Evolutionary conservation across 1,140 invertebrate species (phyloP).

Genomic region (Drosophila suzukii): DNA sequence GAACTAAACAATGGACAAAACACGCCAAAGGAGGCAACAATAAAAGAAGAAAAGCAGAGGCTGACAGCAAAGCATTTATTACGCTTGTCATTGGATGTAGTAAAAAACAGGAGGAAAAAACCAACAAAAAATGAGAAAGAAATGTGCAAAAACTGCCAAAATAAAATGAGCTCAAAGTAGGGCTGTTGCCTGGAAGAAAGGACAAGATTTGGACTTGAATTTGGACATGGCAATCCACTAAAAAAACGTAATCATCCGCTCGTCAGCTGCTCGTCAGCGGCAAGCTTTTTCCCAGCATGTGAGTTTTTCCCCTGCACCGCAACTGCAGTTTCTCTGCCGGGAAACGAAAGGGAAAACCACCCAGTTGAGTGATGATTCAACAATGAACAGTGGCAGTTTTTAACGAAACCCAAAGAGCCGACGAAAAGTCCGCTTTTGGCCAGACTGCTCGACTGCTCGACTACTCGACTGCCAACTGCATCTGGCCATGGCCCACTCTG

Average conservation of each 20-base stretch:
- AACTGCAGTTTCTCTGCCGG: slow-evolving; percentile 29
- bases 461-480: slow-evolving; percentile 61
- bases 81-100: slow-evolving; percentile 76
- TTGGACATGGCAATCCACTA: slow-evolving; percentile 56
- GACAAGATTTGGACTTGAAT: slow-evolving; percentile 19
- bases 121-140: slow-evolving; percentile 55
- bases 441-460: not conserved
- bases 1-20: slow-evolving; percentile 71
- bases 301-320: slow-evolving; percentile 24
- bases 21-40: slow-evolving; percentile 72
- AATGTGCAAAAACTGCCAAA: slow-evolving; percentile 52
- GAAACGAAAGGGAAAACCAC: slow-evolving; percentile 2
- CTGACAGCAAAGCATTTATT: slow-evolving; percentile 82
- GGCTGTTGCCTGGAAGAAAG: slow-evolving; percentile 10
- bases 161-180: slow-evolving; percentile 67
- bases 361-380: slow-evolving; percentile 73
- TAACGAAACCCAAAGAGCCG: slow-evolving; percentile 33
- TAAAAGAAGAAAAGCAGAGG: slow-evolving; percentile 56
- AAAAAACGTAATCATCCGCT: slow-evolving; percentile 76
- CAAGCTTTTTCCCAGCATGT: slow-evolving; percentile 43
- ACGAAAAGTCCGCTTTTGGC: slow-evolving; percentile 33
- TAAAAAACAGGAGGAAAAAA: slow-evolving; percentile 15
- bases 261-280: slow-evolving; percentile 70
- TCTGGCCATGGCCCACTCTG: slow-evolving; percentile 26
- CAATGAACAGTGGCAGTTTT: slow-evolving; percentile 79